These are phyloP conservation scores for Gerris buenoi DNA, from an alignment of 1,140 invertebrate species.

Conservation along the genomic window DNA sequence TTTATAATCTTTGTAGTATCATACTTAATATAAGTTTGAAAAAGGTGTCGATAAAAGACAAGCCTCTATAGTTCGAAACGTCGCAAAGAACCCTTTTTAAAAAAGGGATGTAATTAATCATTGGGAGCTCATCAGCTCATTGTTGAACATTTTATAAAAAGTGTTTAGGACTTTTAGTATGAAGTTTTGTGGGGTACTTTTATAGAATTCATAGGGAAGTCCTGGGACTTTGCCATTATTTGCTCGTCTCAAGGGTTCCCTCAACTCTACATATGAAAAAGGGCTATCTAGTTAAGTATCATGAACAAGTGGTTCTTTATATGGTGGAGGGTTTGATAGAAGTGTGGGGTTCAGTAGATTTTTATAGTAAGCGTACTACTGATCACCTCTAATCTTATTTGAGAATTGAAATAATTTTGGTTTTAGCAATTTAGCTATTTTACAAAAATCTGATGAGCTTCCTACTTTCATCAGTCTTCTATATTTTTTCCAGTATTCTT, in stretches of 20 bases:
- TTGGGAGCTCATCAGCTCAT: background rate
- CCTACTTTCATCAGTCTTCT: background rate
- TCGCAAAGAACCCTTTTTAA: conserved; percentile 10
- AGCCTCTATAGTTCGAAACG: conserved; percentile 11
- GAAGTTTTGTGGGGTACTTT: background rate
- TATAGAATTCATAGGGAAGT: conserved; percentile 10
- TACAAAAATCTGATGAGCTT: conserved; percentile 1
- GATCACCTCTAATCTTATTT: background rate
- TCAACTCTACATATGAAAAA: conserved; percentile 5
- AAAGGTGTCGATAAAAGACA: conserved; percentile 11
- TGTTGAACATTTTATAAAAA: conserved; percentile 4
- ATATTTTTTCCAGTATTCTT: background rate
- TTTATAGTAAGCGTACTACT: background rate
- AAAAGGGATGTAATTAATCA: conserved; percentile 7
- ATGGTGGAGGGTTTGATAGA: background rate
- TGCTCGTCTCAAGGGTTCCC: background rate
- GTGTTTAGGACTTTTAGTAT: conserved; percentile 3
- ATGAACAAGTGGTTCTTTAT: background rate
- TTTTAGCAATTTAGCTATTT: background rate
- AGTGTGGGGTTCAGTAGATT: background rate
- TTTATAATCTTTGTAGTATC: conserved; percentile 4
- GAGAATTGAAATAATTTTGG: background rate
- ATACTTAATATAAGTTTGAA: conserved; percentile 8
- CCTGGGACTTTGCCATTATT: conserved; percentile 11
- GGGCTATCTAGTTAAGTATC: background rate